phyloP scores from a whole-genome alignment of 2,797 vertebrate genomes.

The Enteromius anoplus region DNA sequence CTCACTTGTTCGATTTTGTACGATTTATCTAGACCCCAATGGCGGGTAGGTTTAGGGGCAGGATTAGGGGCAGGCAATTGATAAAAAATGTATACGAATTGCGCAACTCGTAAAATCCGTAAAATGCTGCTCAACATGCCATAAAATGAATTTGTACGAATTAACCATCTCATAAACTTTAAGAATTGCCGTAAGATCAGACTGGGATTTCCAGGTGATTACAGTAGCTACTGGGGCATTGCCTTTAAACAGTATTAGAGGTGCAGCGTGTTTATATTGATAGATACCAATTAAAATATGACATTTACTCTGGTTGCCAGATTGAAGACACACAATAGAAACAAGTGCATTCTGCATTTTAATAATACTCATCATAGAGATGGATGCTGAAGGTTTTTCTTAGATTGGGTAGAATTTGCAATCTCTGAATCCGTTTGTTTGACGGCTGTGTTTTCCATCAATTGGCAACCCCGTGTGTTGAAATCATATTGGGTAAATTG shows the following conservation, averaged over 20 bases:
- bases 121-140: no score
- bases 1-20: no score
- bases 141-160: no score
- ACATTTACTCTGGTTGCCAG: background rate
- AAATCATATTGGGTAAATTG: background rate
- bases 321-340: background rate
- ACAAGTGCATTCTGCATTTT: rapidly evolving
- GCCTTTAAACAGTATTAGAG: background rate
- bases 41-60: no score
- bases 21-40: no score
- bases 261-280: background rate
- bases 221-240: background rate
- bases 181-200: no score
- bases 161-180: no score
- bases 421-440: background rate
- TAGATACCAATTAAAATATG: background rate
- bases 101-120: no score
- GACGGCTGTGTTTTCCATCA: background rate
- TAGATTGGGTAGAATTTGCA: background rate
- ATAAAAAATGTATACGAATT: no score
- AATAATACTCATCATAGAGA: background rate
- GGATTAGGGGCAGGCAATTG: no score
- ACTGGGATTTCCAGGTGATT: background rate
- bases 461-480: background rate
- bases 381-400: background rate